Evolutionary conservation across 2,888 invertebrate species (phyloP).

Genomic region (Agrochola circellaris): DNA sequence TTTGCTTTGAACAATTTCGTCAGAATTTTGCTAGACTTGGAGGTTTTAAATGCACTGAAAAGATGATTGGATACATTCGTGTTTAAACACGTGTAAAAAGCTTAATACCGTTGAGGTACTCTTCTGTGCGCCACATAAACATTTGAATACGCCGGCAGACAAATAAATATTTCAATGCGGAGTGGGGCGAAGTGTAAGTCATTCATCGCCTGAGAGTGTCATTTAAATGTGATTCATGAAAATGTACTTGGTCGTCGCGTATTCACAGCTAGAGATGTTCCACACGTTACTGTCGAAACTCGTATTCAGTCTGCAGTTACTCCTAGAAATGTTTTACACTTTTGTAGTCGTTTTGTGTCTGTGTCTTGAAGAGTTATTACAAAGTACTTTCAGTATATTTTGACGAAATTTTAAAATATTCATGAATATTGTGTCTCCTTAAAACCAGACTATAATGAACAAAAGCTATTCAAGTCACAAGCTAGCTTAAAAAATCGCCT

Average conservation of each 20-base stretch:
- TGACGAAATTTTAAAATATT: not conserved
- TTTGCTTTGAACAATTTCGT: constrained; percentile 19
- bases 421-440: not conserved
- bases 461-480: constrained; percentile 32
- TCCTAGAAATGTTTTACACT: constrained; percentile 33
- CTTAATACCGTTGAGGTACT: constrained; percentile 32
- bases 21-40: constrained; percentile 2
- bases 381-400: constrained; percentile 4
- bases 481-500: constrained; percentile 41
- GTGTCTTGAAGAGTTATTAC: not conserved
- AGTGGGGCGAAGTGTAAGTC: constrained; percentile 72
- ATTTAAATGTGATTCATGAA: constrained; percentile 79
- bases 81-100: constrained; percentile 50
- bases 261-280: constrained; percentile 58
- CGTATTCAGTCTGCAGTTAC: constrained; percentile 16
- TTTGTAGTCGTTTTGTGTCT: constrained; percentile 6
- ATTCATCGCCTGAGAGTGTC: constrained; percentile 77
- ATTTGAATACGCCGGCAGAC: constrained; percentile 70
- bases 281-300: constrained; percentile 52
- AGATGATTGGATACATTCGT: constrained; percentile 26
- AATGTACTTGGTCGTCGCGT: constrained; percentile 69
- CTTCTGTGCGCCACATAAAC: constrained; percentile 54
- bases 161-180: constrained; percentile 78
- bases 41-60: constrained; percentile 29
- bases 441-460: constrained; percentile 35